A percentile compares a stretch with the other conserved stretches of the same genome.
Conservation (phyloP, 2,888 invertebrate species). For the Drosophila ustulata region DNA sequence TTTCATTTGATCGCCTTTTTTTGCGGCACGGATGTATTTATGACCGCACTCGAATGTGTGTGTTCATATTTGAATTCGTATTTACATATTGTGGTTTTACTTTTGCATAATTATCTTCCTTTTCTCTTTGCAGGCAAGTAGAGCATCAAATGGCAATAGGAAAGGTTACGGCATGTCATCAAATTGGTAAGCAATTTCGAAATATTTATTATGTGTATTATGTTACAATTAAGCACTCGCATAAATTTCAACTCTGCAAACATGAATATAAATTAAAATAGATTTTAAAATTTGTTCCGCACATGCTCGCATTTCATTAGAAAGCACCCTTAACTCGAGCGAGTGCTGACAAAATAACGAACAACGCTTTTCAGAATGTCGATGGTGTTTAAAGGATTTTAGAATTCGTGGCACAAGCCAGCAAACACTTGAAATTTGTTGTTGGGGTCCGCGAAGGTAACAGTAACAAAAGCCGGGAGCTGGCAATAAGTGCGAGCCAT, state of each 20-base stretch:
- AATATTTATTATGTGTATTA: constrained; percentile 1
- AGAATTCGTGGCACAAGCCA: constrained; percentile 3
- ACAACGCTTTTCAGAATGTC: constrained; percentile 33
- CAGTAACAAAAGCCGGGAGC: constrained; percentile 13
- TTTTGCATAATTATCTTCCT: constrained; percentile 3
- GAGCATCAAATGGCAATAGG: not conserved
- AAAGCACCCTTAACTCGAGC: constrained; percentile 5
- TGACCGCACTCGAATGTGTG: constrained; percentile 4
- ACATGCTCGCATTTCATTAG: constrained; percentile 8
- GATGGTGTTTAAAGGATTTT: constrained; percentile 15
- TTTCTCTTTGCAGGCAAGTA: not conserved
- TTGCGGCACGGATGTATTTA: constrained; percentile 32
- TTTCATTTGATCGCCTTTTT: constrained; percentile 36
- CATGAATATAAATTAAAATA: constrained; percentile 38
- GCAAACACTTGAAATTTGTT: constrained; percentile 4
- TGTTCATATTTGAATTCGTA: constrained; percentile 42
- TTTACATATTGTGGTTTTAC: constrained; percentile 15
- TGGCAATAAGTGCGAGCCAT: constrained; percentile 66
- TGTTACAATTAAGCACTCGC: not conserved
- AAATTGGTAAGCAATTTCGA: not conserved
- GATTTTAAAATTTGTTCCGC: constrained; percentile 17
- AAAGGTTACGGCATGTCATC: not conserved
- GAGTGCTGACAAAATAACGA: constrained; percentile 21
- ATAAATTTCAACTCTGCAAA: constrained; percentile 1
- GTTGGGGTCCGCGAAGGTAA: constrained; percentile 10